Base-by-base conservation (phyloP, 2,888 invertebrate genomes). In the Augochlorella aurata region DNA sequence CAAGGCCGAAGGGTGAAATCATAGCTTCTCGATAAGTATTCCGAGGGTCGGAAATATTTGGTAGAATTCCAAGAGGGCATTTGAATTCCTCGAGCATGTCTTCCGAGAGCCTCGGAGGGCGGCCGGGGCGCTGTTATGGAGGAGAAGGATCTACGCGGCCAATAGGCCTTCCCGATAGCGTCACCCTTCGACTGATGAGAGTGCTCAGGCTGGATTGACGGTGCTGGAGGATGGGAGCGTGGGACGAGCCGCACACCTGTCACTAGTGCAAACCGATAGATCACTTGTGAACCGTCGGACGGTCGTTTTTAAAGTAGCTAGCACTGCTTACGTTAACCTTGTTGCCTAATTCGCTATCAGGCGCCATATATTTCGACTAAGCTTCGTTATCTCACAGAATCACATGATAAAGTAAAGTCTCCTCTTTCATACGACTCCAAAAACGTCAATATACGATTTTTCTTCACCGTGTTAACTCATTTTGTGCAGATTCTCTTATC, bases 181-280 rank as follows among this genome's bases (percentile, higher is more conserved):
- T 58, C 54, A 24, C 54, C 54, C 54, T 58, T 58, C 21, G 54
- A 58, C 24, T 58, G 54, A 58, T 58, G 54, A 58, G 54, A 58
- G 54, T 58, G 14, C 54, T 58, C 54, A 58, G 54, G 54, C 12
- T 58, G 21, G 54, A 58, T 58, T 58, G 54, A 58, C 54, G 54
- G 21, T 21, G 54, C 21, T 14, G 12, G 21, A 58, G 54, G 54
- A 58, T 14, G 54, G 54, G 54, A 12, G 54, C 21, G 21, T 58
- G 24, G 54, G n/a, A 14, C 12, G 54, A 21, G 24, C 14, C 54
- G 14, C 21, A 58, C 54, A 58, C 54, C 54, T 58, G 54, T 58
- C 54, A 21, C 21, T 58, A 58, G 21, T 14, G 54, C 21, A 24
- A 58, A 58, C 54, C 54, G 54, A 58, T 58, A 58, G 54, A 58